phyloP scores from a whole-genome alignment of 1,140 invertebrate species.

The Cephus cinctus region DNA sequence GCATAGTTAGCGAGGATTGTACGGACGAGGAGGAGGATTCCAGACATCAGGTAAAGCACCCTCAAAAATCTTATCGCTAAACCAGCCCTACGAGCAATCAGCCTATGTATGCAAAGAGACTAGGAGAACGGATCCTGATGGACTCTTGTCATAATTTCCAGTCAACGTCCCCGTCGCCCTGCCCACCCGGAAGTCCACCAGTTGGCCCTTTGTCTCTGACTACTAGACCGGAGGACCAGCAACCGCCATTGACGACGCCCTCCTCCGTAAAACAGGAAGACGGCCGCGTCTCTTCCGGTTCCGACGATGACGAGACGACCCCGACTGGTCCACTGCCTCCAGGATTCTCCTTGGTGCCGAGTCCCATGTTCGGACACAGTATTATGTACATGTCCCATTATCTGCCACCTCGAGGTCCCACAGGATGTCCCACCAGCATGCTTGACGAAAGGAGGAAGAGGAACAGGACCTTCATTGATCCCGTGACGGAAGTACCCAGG shows the following conservation, averaged over 20 bases:
- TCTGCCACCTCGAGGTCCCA: slow-evolving; percentile 50
- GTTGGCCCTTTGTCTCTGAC: slow-evolving; percentile 66
- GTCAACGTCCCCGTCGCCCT: slow-evolving; percentile 49
- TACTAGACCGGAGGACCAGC: slow-evolving; percentile 53
- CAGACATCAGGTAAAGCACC: slow-evolving; percentile 42
- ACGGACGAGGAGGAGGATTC: slow-evolving; percentile 53
- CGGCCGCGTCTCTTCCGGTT: slow-evolving; percentile 50
- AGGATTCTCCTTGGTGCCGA: slow-evolving; percentile 76
- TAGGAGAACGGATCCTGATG: neutral
- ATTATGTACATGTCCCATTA: slow-evolving; percentile 93
- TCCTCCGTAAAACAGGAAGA: slow-evolving; percentile 51
- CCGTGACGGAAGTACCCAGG: slow-evolving; percentile 94
- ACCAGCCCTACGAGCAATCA: slow-evolving; percentile 17
- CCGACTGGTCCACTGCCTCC: slow-evolving; percentile 57
- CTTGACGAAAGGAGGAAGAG: slow-evolving; percentile 85
- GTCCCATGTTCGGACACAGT: slow-evolving; percentile 80
- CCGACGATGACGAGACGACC: slow-evolving; percentile 50
- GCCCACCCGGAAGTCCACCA: slow-evolving; percentile 63
- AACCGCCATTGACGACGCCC: slow-evolving; percentile 34
- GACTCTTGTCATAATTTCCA: no score
- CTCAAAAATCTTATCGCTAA: neutral
- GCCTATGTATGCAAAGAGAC: slow-evolving; percentile 12
- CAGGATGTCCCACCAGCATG: slow-evolving; percentile 62
- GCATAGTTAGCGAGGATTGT: slow-evolving; percentile 53
- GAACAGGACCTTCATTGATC: slow-evolving; percentile 98